Conservation (phyloP, 1,140 invertebrate species). For the Lucilia cuprina region DNA sequence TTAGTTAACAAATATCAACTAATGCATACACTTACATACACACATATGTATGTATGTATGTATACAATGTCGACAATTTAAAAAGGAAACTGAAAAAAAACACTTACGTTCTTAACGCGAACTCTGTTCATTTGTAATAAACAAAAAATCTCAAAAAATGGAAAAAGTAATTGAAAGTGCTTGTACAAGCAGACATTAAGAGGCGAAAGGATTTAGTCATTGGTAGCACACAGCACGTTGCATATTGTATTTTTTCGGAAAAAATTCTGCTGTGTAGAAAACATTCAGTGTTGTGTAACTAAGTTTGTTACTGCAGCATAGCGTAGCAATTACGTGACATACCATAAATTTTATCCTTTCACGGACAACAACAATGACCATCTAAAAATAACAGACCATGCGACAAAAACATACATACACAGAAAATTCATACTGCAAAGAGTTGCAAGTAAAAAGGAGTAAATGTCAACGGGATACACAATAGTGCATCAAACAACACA, state of each 20-base stretch:
- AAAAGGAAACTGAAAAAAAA: not conserved
- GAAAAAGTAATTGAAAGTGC: constrained; percentile 22
- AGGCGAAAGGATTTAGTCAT: constrained; percentile 12
- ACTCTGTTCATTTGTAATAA: not conserved
- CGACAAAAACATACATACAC: not conserved
- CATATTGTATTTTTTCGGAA: not conserved
- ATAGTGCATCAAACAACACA: not conserved
- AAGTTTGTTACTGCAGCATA: constrained; percentile 12
- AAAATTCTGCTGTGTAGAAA: not conserved
- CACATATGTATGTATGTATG: too few species aligned
- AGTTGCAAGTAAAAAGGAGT: constrained; percentile 22
- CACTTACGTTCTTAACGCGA: not conserved
- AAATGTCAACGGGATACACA: constrained; percentile 22
- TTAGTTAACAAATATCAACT: constrained; percentile 6
- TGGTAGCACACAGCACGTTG: not conserved
- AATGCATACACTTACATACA: not conserved
- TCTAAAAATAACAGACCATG: not conserved
- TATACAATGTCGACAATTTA: not conserved
- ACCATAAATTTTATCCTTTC: constrained; percentile 34
- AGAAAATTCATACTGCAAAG: not conserved
- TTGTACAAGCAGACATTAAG: not conserved
- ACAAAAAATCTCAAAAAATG: not conserved
- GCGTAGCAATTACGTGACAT: constrained; percentile 37
- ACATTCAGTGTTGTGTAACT: constrained; percentile 10
- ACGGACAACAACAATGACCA: not conserved